Base-by-base conservation (phyloP, 2,888 invertebrate species). In the Megastigmus dorsalis region DNA sequence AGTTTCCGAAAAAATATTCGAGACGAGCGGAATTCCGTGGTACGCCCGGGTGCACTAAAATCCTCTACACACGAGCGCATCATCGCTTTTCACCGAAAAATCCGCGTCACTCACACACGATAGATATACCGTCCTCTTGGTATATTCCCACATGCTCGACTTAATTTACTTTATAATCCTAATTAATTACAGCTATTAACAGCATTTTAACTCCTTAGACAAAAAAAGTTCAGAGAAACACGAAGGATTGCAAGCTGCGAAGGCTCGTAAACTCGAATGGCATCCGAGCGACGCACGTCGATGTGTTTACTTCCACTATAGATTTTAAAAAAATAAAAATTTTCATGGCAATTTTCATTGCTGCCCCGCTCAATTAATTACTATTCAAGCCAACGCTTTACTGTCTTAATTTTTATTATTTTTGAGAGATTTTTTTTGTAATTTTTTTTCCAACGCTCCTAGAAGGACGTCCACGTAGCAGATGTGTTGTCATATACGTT, bases 181-280 rank as follows among this genome's bases (percentile, higher is more conserved):
- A 50, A 75, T 75, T 67, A 67, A 75, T 75, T 75, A 26, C 71
- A 75, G 70, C 75, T 41, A 70, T 67, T 70, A 75, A 75, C 66
- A 75, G 70, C 55, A 48, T 36, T 23, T 45, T 54, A 60, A 70
- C 70, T 54, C 33, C 23, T 38, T 33, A 41, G 45, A 63, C 20
- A n/a, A 59, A 65, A 50, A 13, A 41, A 7, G 3, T 59, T 50
- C 28, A 20, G 50, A 57, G 30, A 67, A 54, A 60, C 9, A 62
- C 55, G 68, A 68, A 74, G 74, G 41, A 68, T 74, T 48, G 48
- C 28, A 62, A 73, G 54, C 67, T 54, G 15, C 59, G 28, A 66
- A 18, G 73, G 28, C 45, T 62, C 54, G 60, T 66, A 30, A 50
- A 65, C 20, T 66, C 43, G 43, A 30, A 33, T 23, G 30, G 28